A percentile compares a stretch with the other conserved stretches of the same genome.
Evolutionary conservation across 2,113 vertebrate genomes (phyloP).

Genomic region (Proteles cristata): DNA sequence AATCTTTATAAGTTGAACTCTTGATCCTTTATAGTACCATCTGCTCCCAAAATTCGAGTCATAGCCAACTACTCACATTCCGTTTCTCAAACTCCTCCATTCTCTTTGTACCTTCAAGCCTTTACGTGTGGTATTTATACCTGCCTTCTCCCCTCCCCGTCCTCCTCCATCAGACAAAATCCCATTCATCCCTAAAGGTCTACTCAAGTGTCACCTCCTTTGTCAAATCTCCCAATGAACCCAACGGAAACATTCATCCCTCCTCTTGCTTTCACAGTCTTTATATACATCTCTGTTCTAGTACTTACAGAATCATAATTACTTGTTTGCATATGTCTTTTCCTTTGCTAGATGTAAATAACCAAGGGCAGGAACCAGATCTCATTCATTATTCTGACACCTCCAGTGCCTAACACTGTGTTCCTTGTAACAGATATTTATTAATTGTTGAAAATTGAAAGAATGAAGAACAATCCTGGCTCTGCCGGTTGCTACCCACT

Average conservation of each 20-base stretch:
- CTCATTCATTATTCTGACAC: slow-evolving; percentile 45
- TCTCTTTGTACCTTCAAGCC: background rate
- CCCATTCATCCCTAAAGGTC: slow-evolving; percentile 22
- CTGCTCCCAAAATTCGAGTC: slow-evolving; percentile 44
- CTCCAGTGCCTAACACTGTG: background rate
- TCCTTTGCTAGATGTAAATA: background rate
- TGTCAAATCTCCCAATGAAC: slow-evolving; percentile 46
- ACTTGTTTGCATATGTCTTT: slow-evolving; percentile 17
- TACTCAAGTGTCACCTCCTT: slow-evolving; percentile 45
- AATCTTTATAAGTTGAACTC: background rate
- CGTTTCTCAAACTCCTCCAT: background rate
- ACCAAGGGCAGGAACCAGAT: slow-evolving; percentile 52
- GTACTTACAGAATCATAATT: background rate
- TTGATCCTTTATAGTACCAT: slow-evolving; percentile 12
- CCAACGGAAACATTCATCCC: background rate
- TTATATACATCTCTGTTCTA: background rate
- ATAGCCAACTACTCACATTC: background rate
- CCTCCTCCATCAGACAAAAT: slow-evolving; percentile 30
- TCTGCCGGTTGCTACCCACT: slow-evolving; percentile 25
- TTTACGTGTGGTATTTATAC: background rate
- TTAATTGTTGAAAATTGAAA: background rate
- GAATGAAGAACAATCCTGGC: background rate
- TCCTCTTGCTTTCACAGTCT: slow-evolving; percentile 4
- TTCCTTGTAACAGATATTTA: background rate
- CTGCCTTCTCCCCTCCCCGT: background rate